Evolutionary conservation across 2,888 invertebrate species (phyloP), one percentile per base, ranked within the genome.

Genomic region (Trachelus tabidus): DNA sequence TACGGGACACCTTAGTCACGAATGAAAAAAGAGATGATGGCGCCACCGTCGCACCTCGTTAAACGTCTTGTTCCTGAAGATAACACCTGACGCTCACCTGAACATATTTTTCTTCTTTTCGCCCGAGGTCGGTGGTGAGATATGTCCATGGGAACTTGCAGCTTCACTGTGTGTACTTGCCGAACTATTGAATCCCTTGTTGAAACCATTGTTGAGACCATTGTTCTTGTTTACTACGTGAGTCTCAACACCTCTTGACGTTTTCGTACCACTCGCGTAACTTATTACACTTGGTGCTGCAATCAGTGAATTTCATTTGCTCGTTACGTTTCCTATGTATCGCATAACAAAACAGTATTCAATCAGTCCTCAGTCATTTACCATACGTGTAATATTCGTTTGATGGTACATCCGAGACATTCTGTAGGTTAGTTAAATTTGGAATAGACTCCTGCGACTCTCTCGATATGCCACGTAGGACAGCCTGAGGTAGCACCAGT

Each of bases 51-150:
- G 56, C 56, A 9, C 23, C 56, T 56, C 23, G 56, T 56, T 23
- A 56, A 56, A 23, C 9, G 23, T 23, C 56, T 56, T 23, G 56
- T 23, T 56, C 56, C 56, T 23, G 23, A 56, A 1, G 56, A 56
- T 56, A 56, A 56, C 71, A 77, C 23, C 71, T 34, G 71, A 33
- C 71, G 75, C 85, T 85, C 82, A 91, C 91, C 87, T 91, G 86
- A 92, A 91, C 87, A 90, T 88, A 73, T 87, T 87, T 81, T 85
- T 85, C 84, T 90, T 91, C 80, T 91, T 90, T 79, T 88, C 86
- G 76, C 85, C 82, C n/a, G 89, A 86, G 68, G 90, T 88, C 69
- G 89, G 82, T 71, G 85, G 85, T 23, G 88, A 86, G 73, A 77
- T 83, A 83, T 86, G 80, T 85, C 88, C 79, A 34, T 76, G 76